Conservation (phyloP, 2,113 vertebrate genomes). For the Calypte anna region DNA sequence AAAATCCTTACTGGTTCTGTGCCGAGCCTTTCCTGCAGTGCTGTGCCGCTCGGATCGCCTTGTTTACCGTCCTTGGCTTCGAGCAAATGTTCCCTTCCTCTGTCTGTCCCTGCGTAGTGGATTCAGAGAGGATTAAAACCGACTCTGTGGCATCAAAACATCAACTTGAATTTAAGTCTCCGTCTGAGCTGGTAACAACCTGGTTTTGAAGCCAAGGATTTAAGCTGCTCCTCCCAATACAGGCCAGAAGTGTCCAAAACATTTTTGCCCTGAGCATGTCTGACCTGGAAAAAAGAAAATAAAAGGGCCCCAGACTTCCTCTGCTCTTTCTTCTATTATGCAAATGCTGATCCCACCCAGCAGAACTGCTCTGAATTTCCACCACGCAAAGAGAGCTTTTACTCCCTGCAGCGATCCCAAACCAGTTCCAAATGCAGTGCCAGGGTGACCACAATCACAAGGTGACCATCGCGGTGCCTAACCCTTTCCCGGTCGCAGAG, state of each 20-base stretch:
- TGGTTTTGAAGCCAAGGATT: slow-evolving; percentile 29
- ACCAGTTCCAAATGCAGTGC: not conserved
- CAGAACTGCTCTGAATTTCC: not conserved
- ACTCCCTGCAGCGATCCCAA: not conserved
- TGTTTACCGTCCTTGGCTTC: not conserved
- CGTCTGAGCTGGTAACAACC: slow-evolving; percentile 50
- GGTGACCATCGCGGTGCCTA: not conserved
- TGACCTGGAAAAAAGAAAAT: slow-evolving; percentile 35
- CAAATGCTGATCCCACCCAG: slow-evolving; percentile 37
- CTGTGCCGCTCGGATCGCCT: not conserved
- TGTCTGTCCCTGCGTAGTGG: not conserved
- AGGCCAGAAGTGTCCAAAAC: not conserved
- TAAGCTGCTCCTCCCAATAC: slow-evolving; percentile 19
- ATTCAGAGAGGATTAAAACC: slow-evolving; percentile 55
- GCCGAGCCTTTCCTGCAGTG: not conserved
- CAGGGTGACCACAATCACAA: not conserved
- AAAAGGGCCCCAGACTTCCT: slow-evolving; percentile 32
- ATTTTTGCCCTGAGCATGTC: slow-evolving; percentile 53
- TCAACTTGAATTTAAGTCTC: slow-evolving; percentile 59
- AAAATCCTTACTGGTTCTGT: slow-evolving; percentile 41
- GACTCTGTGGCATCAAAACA: slow-evolving; percentile 43
- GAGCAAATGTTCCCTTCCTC: not conserved
- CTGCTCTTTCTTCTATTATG: slow-evolving; percentile 53
- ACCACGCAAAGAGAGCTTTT: not conserved
- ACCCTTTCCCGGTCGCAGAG: not conserved